Evolutionary conservation across 2,888 invertebrate genomes (phyloP), one percentile per base, ranked within the genome.

Genomic region (Mantis religiosa): DNA sequence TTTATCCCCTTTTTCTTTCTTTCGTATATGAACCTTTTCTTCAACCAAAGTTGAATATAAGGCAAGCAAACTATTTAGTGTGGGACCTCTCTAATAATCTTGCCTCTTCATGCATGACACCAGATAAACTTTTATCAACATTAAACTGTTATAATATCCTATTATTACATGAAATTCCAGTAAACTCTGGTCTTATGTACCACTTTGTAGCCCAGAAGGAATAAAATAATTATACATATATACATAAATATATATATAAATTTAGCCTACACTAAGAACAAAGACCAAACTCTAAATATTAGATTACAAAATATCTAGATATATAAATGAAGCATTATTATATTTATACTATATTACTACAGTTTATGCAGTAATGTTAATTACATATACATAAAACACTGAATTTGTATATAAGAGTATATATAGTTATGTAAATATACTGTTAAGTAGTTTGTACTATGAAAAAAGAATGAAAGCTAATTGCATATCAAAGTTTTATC

Each of bases 391-490:
- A 89, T 89, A 89, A 88, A 87, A 88, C 85, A 90, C 87, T 82
- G 83, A 71, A 88, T 90, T 90, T 90, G 88, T 90, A 90, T 89
- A 89, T 90, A 89, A 89, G 87, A 89, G 85, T 90, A 90, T 89
- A 89, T 88, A 89, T 90, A 89, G 88, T 87, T 89, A 88, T 90
- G 90, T 90, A 90, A 89, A 90, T 87, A 90, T 91, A 91, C 90
- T 91, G 91, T 91, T 91, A 90, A 91, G 91, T 91, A 91, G 91
- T 91, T 91, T 91, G 91, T 91, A 91, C 86, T 83, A 82, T 88
- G 85, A 89, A 47, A 28, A 84, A 54, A 25, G n/a, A 81, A 83
- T 30, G 83, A 30, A 89, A 85, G 83, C 87, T 41, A 89, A 47
- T 88, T 89, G 90, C 90, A 90, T 90, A 90, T 90, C 90, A 90